phyloP scores from a whole-genome alignment of 2,888 invertebrate species.

The Zonitis immaculata region DNA sequence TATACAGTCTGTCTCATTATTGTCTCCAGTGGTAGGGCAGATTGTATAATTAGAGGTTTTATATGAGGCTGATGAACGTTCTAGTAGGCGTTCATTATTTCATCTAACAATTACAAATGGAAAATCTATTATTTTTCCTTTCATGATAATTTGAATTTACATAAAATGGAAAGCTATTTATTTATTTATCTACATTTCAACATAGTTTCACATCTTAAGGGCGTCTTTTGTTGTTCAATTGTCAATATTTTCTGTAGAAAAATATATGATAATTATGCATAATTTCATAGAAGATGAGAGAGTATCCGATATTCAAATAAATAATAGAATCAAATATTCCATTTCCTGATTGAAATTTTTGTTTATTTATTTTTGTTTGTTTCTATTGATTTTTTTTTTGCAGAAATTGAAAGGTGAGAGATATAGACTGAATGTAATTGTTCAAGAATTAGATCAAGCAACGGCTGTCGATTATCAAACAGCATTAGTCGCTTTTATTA shows the following conservation, averaged over 20 bases:
- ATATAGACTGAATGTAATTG: constrained; percentile 83
- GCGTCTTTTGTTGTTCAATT: neutral
- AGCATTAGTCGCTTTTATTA: constrained; percentile 88
- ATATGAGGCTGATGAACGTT: too few relatives aligned
- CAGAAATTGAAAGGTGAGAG: constrained; percentile 82
- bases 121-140: neutral
- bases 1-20: too few relatives aligned
- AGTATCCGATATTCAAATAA: neutral
- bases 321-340: neutral
- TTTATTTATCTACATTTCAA: too few relatives aligned
- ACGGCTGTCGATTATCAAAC: constrained; percentile 84
- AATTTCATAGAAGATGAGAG: neutral
- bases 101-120: neutral
- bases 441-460: constrained; percentile 81
- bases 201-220: constrained; percentile 6
- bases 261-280: neutral
- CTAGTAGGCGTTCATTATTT: constrained; percentile 1
- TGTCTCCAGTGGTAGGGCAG: too few relatives aligned
- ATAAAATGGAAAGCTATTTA: constrained; percentile 12
- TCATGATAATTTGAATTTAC: constrained; percentile 7
- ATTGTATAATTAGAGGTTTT: too few relatives aligned
- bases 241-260: neutral
- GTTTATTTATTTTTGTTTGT: neutral
- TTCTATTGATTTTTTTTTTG: constrained; percentile 17
- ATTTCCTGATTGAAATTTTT: neutral